These are phyloP conservation scores for Polydrusus cervinus DNA, from an alignment of 2,888 invertebrate genomes.

Conservation along the genomic window DNA sequence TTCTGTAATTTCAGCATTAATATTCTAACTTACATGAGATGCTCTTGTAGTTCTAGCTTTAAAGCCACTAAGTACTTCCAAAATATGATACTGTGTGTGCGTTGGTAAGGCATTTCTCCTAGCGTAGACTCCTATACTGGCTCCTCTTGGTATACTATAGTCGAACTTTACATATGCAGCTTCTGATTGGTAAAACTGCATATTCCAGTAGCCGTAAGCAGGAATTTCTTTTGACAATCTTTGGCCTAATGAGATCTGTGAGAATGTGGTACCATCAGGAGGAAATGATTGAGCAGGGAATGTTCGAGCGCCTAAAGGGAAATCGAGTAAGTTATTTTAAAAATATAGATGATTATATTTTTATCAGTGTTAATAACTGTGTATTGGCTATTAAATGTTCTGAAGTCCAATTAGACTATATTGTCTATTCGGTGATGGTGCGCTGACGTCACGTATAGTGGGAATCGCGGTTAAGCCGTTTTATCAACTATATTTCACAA, in stretches of 20 bases:
- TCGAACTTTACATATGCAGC: constrained; percentile 96
- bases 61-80: constrained; percentile 93
- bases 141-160: constrained; percentile 92
- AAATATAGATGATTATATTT: neutral
- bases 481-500: too few species aligned
- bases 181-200: constrained; percentile 96
- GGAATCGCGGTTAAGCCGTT: too few species aligned
- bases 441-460: too few species aligned
- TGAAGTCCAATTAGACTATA: too few species aligned
- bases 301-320: constrained; percentile 83
- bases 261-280: constrained; percentile 93
- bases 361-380: too few species aligned
- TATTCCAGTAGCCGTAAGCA: constrained; percentile 97
- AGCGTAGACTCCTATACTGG: constrained; percentile 96
- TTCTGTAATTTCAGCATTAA: too few species aligned
- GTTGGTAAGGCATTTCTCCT: constrained; percentile 95
- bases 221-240: constrained; percentile 91
- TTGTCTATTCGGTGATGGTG: too few species aligned
- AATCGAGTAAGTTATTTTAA: neutral
- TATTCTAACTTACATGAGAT: constrained; percentile 83
- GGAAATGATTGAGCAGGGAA: constrained; percentile 93
- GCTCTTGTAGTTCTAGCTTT: constrained; percentile 89
- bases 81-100: constrained; percentile 96
- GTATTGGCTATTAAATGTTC: too few species aligned
- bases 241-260: constrained; percentile 91